Percentiles rank a stretch among this genome's conserved stretches.
These are phyloP conservation scores for Chaunax sp. DNA, from an alignment of 2,797 vertebrate species.

Conservation along the genomic window DNA sequence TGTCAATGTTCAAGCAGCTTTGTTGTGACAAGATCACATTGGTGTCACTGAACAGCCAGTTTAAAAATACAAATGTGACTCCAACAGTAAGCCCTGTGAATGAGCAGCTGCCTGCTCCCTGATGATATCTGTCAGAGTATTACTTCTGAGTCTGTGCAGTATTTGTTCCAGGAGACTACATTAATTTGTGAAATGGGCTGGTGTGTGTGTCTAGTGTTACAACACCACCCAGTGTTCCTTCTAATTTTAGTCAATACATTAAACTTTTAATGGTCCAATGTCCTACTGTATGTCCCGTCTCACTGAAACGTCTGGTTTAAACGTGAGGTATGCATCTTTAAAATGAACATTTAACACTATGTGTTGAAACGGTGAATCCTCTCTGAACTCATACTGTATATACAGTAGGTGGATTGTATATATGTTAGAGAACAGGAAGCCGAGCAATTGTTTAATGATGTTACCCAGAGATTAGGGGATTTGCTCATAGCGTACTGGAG, in stretches of 20 bases:
- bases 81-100: slow-evolving; percentile 39
- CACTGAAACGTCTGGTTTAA: background rate
- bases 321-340: background rate
- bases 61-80: slow-evolving; percentile 74
- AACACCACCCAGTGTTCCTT: background rate
- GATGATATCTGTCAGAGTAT: too few species aligned
- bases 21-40: slow-evolving; percentile 18
- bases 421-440: slow-evolving; percentile 1
- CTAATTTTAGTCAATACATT: background rate
- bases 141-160: too few species aligned
- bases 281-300: background rate
- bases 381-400: background rate
- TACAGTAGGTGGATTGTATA: slow-evolving; percentile 2
- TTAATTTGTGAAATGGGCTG: background rate
- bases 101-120: slow-evolving; percentile 54
- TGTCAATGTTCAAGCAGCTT: background rate
- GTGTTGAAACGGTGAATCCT: background rate
- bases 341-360: background rate
- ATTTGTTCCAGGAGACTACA: background rate
- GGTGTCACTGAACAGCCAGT: slow-evolving; percentile 25
- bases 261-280: background rate
- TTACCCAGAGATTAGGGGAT: slow-evolving; percentile 26
- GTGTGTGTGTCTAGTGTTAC: background rate
- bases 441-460: slow-evolving; percentile 30
- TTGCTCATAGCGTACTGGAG: slow-evolving; percentile 23